Conservation (phyloP, 2,888 invertebrate genomes). For the Plebejus anna region DNA sequence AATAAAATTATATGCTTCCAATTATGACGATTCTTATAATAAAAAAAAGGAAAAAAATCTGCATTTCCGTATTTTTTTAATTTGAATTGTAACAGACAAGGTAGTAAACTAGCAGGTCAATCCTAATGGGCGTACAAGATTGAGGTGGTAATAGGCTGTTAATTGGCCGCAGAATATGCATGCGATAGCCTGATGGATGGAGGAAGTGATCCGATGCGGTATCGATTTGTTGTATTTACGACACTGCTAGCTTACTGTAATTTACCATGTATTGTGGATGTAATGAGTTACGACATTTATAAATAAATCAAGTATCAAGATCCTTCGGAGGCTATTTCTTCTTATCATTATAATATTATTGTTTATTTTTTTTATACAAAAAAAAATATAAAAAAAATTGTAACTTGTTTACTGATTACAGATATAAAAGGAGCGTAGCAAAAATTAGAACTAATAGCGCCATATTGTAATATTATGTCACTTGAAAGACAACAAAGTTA, state of each 20-base stretch:
- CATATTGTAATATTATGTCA: too few species aligned
- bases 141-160: slow-evolving; percentile 25
- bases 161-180: slow-evolving; percentile 24
- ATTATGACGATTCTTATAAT: too few species aligned
- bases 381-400: too few species aligned
- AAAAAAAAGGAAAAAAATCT: not conserved
- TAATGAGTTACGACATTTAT: not conserved
- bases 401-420: too few species aligned
- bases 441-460: too few species aligned
- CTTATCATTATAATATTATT: too few species aligned
- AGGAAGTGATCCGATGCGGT: slow-evolving; percentile 22
- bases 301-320: not conserved
- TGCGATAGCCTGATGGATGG: slow-evolving; percentile 21
- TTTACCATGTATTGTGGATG: not conserved
- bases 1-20: too few species aligned
- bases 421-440: too few species aligned
- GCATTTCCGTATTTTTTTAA: too few species aligned
- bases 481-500: too few species aligned
- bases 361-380: too few species aligned
- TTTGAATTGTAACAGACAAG: not conserved
- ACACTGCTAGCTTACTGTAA: not conserved
- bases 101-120: not conserved
- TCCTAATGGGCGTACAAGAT: slow-evolving; percentile 4
- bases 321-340: not conserved
- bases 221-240: slow-evolving; percentile 17